Evolutionary conservation across 2,113 vertebrate species (phyloP).

Genomic region (Apeltes quadracus): DNA sequence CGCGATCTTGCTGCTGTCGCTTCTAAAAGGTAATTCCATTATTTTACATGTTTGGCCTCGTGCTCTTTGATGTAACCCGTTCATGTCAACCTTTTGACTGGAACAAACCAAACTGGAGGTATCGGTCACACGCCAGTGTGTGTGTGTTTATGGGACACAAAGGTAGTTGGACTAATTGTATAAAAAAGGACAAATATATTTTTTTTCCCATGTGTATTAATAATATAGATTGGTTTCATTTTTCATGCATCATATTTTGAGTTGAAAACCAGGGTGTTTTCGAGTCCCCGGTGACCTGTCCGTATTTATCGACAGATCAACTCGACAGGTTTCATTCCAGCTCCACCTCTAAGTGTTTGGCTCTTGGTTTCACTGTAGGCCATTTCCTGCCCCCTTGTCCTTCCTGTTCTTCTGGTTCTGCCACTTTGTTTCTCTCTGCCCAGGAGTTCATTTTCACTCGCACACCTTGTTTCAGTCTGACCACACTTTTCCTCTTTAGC

Average conservation of each 20-base stretch:
- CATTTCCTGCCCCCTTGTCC: conserved; percentile 62
- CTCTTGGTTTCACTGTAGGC: conserved; percentile 62
- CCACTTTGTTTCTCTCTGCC: too few species aligned
- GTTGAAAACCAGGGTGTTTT: not conserved
- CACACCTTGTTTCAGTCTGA: conserved; percentile 15
- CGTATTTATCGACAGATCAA: not conserved
- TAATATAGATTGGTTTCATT: not conserved
- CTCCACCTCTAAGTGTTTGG: conserved; percentile 19
- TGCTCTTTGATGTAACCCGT: accelerated
- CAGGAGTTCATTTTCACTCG: too few species aligned
- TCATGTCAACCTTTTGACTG: not conserved
- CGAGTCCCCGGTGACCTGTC: not conserved
- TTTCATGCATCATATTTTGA: not conserved
- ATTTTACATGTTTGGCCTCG: not conserved
- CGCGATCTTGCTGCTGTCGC: conserved; percentile 53
- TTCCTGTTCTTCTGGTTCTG: conserved; percentile 76
- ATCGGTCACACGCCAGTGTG: conserved; percentile 64
- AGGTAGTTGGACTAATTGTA: not conserved
- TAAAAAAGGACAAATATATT: not conserved
- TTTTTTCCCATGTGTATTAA: not conserved
- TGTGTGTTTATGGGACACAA: conserved; percentile 11
- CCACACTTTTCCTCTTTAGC: not conserved
- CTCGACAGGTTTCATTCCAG: conserved; percentile 40
- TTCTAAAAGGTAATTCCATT: conserved; percentile 65
- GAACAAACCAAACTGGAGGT: conserved; percentile 17